Percentiles rank a stretch among this genome's conserved stretches.
Evolutionary conservation across 2,113 vertebrate genomes (phyloP).

Genomic region (Edolisoma coerulescens): DNA sequence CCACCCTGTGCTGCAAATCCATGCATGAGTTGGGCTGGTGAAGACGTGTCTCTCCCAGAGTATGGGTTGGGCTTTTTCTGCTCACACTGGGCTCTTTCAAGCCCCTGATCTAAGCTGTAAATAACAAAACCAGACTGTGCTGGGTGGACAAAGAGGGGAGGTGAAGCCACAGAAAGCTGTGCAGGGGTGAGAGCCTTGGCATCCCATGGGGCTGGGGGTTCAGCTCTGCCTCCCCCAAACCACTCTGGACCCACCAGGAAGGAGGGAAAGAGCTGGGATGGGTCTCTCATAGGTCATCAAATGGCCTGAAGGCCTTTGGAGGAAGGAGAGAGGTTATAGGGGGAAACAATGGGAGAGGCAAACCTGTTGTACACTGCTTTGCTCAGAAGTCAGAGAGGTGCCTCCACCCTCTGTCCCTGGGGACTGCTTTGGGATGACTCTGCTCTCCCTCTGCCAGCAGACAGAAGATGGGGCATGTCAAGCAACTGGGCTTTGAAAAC

Average conservation of each 20-base stretch:
- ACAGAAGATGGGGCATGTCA: not conserved
- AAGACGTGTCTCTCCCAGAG: not conserved
- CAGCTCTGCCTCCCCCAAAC: not conserved
- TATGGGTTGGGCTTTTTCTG: not conserved
- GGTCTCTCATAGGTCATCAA: not conserved
- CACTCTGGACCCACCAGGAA: not conserved
- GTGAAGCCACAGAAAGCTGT: not conserved
- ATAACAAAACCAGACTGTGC: not conserved
- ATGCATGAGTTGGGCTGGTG: not conserved
- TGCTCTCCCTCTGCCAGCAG: not conserved
- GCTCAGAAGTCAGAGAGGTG: not conserved
- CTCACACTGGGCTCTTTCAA: not conserved
- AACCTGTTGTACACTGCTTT: not conserved
- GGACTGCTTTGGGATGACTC: not conserved
- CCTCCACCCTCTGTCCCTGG: not conserved
- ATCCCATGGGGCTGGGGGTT: not conserved
- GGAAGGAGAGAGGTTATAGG: not conserved
- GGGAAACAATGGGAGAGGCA: rapidly evolving
- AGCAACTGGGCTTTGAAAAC: not conserved
- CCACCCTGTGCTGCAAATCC: not conserved
- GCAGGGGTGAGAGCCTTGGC: not conserved
- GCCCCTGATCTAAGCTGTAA: not conserved
- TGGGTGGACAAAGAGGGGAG: not conserved
- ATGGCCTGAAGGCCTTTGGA: not conserved
- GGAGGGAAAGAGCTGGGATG: not conserved